Percentiles rank a stretch among this genome's conserved stretches.
Conservation (phyloP, 2,797 vertebrate genomes). For the Cuculus canorus region DNA sequence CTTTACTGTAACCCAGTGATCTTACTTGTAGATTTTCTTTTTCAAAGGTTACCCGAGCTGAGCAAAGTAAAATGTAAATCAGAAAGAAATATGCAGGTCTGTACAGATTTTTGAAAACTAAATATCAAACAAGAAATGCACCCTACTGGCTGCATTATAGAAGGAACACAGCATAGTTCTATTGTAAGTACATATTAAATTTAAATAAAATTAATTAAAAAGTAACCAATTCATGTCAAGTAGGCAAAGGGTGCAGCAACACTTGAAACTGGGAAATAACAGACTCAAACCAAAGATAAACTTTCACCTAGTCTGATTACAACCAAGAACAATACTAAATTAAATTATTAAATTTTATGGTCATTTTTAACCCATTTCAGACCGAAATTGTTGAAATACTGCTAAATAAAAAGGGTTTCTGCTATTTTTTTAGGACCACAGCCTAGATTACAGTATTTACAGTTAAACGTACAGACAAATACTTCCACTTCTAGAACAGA, state of each 20-base stretch:
- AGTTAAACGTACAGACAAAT: neutral
- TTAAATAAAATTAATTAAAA: neutral
- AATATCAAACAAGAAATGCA: slow-evolving; percentile 11
- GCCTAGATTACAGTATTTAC: neutral
- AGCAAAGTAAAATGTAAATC: slow-evolving; percentile 13
- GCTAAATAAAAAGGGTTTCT: neutral
- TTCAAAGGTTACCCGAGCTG: neutral
- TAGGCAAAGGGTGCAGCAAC: neutral
- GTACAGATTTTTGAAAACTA: slow-evolving; percentile 8
- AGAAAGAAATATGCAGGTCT: neutral
- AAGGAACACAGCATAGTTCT: neutral
- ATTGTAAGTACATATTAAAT: neutral
- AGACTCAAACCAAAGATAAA: neutral
- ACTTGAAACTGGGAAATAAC: neutral
- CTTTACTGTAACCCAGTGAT: neutral
- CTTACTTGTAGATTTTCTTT: neutral
- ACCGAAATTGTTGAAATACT: neutral
- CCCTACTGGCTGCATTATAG: slow-evolving; percentile 17
- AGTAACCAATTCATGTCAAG: neutral
- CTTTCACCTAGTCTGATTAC: neutral
- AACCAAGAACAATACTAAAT: neutral
- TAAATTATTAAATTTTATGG: neutral
- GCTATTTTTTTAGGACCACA: neutral
- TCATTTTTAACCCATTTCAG: neutral
- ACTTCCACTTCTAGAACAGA: neutral